These are phyloP conservation scores for Pristis pectinata DNA, from an alignment of 2,797 vertebrate genomes.

Conservation along the genomic window DNA sequence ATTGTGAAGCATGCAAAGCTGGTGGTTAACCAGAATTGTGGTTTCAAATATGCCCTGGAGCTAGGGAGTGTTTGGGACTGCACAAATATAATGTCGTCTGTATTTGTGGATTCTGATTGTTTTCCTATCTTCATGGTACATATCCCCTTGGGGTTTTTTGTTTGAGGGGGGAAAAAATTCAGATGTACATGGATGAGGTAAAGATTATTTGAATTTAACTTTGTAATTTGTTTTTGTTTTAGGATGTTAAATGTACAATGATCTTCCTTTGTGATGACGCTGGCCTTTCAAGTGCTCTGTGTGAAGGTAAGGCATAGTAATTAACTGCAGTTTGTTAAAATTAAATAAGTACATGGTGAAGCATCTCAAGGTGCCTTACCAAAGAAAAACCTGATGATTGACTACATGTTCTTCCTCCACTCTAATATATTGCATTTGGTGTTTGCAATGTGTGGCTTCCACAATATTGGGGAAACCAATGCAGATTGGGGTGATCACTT, in stretches of 20 bases:
- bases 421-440: too few relatives aligned
- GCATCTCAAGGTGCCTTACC: too few relatives aligned
- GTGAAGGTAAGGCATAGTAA: slow-evolving; percentile 71
- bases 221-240: slow-evolving; percentile 55
- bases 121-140: slow-evolving; percentile 41
- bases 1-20: slow-evolving; percentile 10
- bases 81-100: slow-evolving; percentile 44
- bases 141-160: slow-evolving; percentile 47
- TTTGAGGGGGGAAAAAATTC: slow-evolving; percentile 39
- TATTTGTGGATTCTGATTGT: slow-evolving; percentile 44
- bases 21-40: background rate
- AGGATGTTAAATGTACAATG: slow-evolving; percentile 65
- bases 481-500: too few relatives aligned
- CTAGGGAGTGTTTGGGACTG: slow-evolving; percentile 48
- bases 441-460: too few relatives aligned
- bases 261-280: slow-evolving; percentile 68
- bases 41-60: slow-evolving; percentile 5
- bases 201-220: slow-evolving; percentile 11
- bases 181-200: background rate
- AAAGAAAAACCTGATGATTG: too few relatives aligned
- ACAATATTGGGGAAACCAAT: too few relatives aligned
- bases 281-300: slow-evolving; percentile 63
- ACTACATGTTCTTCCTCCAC: too few relatives aligned
- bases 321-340: too few relatives aligned
- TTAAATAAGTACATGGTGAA: too few relatives aligned